These are phyloP conservation scores for Tragopan temminckii DNA, from an alignment of 2,797 vertebrate species.

Conservation along the genomic window DNA sequence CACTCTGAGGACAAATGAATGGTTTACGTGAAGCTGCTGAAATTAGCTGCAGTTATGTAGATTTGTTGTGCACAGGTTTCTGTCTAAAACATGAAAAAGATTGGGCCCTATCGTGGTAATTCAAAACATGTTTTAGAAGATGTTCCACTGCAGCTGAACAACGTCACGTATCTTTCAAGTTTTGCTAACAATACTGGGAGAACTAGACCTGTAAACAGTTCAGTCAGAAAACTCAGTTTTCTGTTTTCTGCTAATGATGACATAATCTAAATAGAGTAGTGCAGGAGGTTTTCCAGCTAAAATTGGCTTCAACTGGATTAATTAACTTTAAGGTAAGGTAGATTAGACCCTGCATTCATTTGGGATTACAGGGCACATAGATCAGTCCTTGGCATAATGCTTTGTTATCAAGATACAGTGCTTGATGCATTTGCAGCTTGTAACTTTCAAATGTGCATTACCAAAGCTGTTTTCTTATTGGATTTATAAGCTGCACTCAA, in stretches of 20 bases:
- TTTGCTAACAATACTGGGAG: not conserved
- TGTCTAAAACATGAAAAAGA: not conserved
- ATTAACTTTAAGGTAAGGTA: not conserved
- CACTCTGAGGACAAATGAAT: not conserved
- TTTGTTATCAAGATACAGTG: not conserved
- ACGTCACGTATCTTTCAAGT: not conserved
- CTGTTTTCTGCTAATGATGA: not conserved
- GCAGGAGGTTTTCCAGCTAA: not conserved
- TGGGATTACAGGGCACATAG: not conserved
- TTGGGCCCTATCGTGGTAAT: not conserved
- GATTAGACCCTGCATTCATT: not conserved
- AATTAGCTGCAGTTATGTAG: not conserved
- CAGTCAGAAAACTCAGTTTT: not conserved
- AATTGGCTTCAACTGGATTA: not conserved
- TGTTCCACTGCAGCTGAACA: not conserved
- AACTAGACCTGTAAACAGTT: not conserved
- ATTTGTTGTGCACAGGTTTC: not conserved
- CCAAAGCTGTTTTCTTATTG: not conserved
- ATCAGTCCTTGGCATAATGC: accelerated
- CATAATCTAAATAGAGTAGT: not conserved
- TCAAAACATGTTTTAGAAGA: not conserved
- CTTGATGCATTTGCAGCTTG: not conserved
- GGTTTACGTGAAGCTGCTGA: not conserved
- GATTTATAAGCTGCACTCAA: not conserved
- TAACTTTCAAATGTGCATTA: not conserved